These are phyloP conservation scores for Osmerus mordax DNA, from an alignment of 2,113 vertebrate genomes.

Conservation along the genomic window DNA sequence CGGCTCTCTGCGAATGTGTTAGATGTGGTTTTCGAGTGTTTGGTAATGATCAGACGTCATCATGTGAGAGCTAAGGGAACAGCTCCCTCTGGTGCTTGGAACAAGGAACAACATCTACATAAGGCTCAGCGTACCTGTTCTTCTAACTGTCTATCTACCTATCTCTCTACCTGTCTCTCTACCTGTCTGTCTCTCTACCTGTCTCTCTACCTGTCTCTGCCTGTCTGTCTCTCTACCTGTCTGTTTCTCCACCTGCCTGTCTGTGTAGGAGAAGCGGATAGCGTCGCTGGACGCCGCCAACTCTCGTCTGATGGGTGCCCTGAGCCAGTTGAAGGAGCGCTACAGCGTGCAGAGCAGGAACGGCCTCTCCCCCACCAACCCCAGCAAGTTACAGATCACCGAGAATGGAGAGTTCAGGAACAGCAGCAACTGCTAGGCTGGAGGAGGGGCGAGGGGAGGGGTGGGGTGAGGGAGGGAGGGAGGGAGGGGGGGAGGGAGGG, in stretches of 20 bases:
- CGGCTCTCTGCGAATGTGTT: not conserved
- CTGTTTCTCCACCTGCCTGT: conserved; percentile 13
- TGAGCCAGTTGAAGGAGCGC: conserved; percentile 97
- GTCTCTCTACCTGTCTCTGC: not conserved
- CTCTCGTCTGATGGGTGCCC: conserved; percentile 90
- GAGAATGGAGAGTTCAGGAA: conserved; percentile 98
- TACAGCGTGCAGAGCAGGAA: conserved; percentile 95
- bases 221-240: not conserved
- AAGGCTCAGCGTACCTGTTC: too few species aligned
- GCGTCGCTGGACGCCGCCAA: conserved; percentile 90
- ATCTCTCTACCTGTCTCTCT: not conserved
- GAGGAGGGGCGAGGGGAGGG: not conserved
- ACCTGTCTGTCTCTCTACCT: too few species aligned
- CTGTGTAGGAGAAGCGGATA: conserved; percentile 89
- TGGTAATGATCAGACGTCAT: too few species aligned
- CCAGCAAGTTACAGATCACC: conserved; percentile 96
- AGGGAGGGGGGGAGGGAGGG: too few species aligned
- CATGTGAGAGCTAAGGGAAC: not conserved
- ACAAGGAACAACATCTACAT: not conserved
- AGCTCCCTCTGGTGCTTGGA: conserved; percentile 29
- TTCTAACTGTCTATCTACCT: not conserved
- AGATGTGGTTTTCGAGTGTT: too few species aligned
- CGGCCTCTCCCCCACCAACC: conserved; percentile 97
- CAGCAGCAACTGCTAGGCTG: conserved; percentile 87
- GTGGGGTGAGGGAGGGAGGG: too few species aligned